A percentile compares a stretch with the other conserved stretches of the same genome.
Conservation (phyloP, 1,140 invertebrate species). For the Homarus americanus region DNA sequence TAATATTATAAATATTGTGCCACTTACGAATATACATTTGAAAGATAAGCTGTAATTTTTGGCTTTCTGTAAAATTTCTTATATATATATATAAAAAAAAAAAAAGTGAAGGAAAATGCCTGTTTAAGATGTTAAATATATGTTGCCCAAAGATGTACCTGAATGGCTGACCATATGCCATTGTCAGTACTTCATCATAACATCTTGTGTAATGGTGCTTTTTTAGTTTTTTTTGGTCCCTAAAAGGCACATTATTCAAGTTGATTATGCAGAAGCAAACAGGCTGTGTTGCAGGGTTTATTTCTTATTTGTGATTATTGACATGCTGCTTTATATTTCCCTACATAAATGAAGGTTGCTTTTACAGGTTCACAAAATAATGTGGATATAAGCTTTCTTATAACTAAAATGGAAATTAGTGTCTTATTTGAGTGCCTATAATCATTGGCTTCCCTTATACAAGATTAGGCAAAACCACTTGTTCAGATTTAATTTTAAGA, state of each 20-base stretch:
- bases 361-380: conserved; percentile 47
- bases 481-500: background rate
- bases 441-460: background rate
- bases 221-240: background rate
- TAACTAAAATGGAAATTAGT: conserved; percentile 1
- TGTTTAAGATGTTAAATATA: conserved; percentile 26
- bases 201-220: conserved; percentile 16
- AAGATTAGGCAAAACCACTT: background rate
- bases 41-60: conserved; percentile 48
- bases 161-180: conserved; percentile 48
- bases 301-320: conserved; percentile 15
- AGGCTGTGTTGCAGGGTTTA: conserved; percentile 34
- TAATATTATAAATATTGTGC: conserved; percentile 54
- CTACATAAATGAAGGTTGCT: conserved; percentile 36
- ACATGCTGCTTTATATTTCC: conserved; percentile 12
- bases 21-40: conserved; percentile 60
- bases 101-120: no score
- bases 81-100: background rate
- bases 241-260: background rate
- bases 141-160: conserved; percentile 58
- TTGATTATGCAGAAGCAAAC: conserved; percentile 3
- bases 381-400: conserved; percentile 36
- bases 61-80: background rate
- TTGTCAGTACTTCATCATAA: background rate
- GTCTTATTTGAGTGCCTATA: conserved; percentile 48